Evolutionary conservation across 2,113 vertebrate genomes (phyloP), one percentile per base, ranked within the genome.

Genomic region (Psammodynastes pulverulentus): DNA sequence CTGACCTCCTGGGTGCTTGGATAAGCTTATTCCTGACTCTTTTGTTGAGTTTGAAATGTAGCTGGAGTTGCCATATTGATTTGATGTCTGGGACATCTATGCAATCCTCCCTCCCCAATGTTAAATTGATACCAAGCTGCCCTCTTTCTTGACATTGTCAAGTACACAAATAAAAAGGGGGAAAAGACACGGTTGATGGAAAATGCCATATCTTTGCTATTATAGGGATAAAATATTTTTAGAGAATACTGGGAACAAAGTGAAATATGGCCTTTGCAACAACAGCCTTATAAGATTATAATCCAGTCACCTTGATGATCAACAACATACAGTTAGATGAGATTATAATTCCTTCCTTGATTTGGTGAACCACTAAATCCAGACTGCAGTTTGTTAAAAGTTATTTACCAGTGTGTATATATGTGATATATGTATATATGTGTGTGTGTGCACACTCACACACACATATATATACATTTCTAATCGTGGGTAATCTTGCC

Each of bases 51-150:
- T 72, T 29, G 87, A 89, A 94, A 93, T 89, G 89, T 93, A 93
- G 93, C 90, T 62, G 90, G 58, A 95, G 89, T 54, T 67, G 48
- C 89, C 62, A 23, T 43, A 92, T 87, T 86, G 91, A 95, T 93
- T 86, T 26, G 48, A 58, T 0, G 0, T 86, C 43, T 89, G 90
- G 92, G 89, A 46, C 26, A 87, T 91, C 72, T 89, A 91, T 89
- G n/a, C 90, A 92, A 90, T 45, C 23, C 26, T 43, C 39, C 43
- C 13, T 29, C 2, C n/a, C 9, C 1, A 53, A 92, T 49, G 39
- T n/a, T 54, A 54, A 45, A 87, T 89, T 87, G 53, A 89, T 91
- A 89, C 54, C 43, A 88, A 45, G n/a, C n/a, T 79, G 88, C 56
- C 52, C 84, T 86, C 93, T 88, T 48, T 5, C 53, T 51, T 67